Evolutionary conservation across 2,797 vertebrate genomes (phyloP).

Genomic region (Crax fasciolata): DNA sequence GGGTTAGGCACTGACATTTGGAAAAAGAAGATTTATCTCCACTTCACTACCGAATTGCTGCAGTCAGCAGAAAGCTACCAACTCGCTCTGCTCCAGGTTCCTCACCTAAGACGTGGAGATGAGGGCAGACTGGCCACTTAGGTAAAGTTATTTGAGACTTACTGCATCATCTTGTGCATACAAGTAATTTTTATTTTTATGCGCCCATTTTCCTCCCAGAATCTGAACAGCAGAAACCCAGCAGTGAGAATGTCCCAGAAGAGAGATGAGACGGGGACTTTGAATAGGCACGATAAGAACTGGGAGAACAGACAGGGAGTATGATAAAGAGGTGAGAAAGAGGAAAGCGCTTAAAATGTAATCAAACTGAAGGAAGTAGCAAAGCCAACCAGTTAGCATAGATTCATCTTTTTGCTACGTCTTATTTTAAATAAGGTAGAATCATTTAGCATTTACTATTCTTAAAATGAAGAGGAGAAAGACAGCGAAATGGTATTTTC

Average conservation of each 20-base stretch:
- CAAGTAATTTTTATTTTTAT: neutral
- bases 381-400: neutral
- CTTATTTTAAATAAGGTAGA: neutral
- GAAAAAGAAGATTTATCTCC: neutral
- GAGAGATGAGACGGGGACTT: neutral
- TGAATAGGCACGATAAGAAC: neutral
- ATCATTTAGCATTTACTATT: neutral
- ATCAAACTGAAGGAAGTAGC: neutral
- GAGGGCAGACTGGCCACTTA: neutral
- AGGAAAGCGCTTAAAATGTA: neutral
- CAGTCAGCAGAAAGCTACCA: neutral
- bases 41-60: neutral
- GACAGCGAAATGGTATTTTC: neutral
- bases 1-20: neutral
- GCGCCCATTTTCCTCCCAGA: neutral
- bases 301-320: neutral
- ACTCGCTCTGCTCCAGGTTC: neutral
- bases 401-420: neutral
- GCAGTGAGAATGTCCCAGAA: constrained; percentile 24
- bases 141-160: neutral
- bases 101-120: neutral
- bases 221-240: constrained; percentile 39
- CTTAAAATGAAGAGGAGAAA: neutral
- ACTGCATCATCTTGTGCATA: neutral
- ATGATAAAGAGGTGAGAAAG: neutral